These are phyloP conservation scores for Cygnus atratus DNA, from an alignment of 2,113 vertebrate species.

Conservation along the genomic window DNA sequence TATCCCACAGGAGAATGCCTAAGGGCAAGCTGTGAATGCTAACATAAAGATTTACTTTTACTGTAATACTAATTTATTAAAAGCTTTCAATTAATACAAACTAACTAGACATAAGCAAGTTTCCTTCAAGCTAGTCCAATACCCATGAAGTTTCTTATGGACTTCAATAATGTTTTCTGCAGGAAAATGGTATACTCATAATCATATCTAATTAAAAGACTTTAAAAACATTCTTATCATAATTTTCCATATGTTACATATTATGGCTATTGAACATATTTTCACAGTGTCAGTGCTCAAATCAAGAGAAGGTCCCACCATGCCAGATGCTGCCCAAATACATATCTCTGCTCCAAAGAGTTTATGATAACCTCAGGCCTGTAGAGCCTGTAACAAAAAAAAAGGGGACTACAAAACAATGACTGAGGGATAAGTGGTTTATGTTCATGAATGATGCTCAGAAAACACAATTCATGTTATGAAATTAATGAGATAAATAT, in stretches of 20 bases:
- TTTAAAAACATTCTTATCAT: conserved; percentile 8
- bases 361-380: neutral
- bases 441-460: neutral
- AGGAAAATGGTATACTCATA: neutral
- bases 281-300: neutral
- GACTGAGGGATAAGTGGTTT: neutral
- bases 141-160: neutral
- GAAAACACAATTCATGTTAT: neutral
- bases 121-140: neutral
- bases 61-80: neutral
- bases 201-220: neutral
- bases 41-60: neutral
- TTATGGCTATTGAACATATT: neutral
- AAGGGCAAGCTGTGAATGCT: neutral
- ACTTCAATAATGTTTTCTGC: neutral
- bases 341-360: neutral
- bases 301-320: neutral
- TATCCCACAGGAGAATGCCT: neutral
- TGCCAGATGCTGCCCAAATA: neutral
- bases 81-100: neutral
- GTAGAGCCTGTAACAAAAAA: neutral
- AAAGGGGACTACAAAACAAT: neutral
- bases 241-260: neutral
- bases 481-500: neutral
- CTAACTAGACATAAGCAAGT: conserved; percentile 8